phyloP scores from a whole-genome alignment of 1,140 invertebrate genomes.

The Plutomurus gul region DNA sequence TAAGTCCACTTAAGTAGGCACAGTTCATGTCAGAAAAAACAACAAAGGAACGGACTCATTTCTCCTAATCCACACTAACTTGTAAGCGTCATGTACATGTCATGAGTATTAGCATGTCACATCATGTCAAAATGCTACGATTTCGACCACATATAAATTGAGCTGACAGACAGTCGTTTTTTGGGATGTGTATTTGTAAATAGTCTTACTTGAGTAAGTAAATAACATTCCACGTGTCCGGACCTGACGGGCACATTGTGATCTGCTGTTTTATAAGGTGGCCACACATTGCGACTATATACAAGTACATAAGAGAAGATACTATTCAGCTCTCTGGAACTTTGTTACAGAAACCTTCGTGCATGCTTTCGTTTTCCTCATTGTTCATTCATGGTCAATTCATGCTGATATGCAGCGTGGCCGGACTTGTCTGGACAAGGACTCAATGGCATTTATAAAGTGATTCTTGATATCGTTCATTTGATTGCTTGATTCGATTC shows the following conservation, averaged over 20 bases:
- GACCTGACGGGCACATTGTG: slow-evolving; percentile 4
- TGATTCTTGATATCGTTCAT: too few relatives aligned
- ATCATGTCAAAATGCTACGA: slow-evolving; percentile 11
- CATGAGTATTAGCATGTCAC: too few relatives aligned
- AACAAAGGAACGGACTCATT: background rate
- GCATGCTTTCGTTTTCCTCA: background rate
- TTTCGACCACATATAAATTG: background rate
- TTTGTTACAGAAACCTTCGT: too few relatives aligned
- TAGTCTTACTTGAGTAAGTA: background rate
- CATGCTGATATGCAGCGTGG: background rate
- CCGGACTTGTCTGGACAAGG: background rate
- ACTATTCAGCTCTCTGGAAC: too few relatives aligned
- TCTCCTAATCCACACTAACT: slow-evolving; percentile 18
- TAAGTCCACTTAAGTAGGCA: too few relatives aligned
- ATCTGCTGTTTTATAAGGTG: background rate
- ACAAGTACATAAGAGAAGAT: too few relatives aligned
- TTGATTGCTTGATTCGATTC: background rate
- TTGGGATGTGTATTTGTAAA: background rate
- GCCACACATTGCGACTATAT: background rate
- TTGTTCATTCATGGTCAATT: slow-evolving; percentile 16
- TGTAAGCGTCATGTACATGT: background rate
- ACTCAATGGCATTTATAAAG: slow-evolving; percentile 10
- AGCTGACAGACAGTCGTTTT: background rate
- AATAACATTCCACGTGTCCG: slow-evolving; percentile 2
- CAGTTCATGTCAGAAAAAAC: background rate